phyloP scores from a whole-genome alignment of 2,113 vertebrate genomes.

The Equus quagga region DNA sequence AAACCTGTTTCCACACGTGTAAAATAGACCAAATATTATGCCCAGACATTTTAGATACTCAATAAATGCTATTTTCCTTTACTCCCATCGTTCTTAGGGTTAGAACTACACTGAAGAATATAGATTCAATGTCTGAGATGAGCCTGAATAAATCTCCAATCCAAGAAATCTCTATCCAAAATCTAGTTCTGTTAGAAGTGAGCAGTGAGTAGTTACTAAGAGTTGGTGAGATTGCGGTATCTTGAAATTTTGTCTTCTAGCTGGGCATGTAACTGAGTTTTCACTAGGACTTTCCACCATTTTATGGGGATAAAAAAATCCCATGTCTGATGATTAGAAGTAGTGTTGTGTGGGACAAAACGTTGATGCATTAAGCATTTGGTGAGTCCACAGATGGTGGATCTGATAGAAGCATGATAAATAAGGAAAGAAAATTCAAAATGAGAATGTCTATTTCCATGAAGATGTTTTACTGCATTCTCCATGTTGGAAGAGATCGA shows the following conservation, averaged over 20 bases:
- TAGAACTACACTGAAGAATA: not conserved
- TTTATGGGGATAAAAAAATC: not conserved
- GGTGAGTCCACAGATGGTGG: not conserved
- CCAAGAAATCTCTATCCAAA: not conserved
- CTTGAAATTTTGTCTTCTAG: not conserved
- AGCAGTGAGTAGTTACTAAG: not conserved
- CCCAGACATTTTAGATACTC: not conserved
- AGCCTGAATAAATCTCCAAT: not conserved
- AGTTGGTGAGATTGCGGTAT: not conserved
- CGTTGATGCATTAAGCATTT: not conserved
- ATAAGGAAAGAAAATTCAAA: slow-evolving; percentile 25
- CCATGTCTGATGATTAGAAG: not conserved
- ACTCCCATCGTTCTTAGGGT: not conserved
- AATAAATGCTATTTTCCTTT: not conserved
- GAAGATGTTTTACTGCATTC: not conserved
- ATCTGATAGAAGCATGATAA: not conserved
- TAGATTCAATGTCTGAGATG: not conserved
- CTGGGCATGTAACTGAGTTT: not conserved
- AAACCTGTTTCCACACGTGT: not conserved
- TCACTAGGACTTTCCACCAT: not conserved
- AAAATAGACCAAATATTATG: not conserved
- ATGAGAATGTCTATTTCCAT: not conserved
- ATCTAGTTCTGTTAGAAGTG: not conserved
- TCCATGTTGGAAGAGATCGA: not conserved
- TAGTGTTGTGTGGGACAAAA: not conserved